Percentiles rank a stretch among this genome's conserved stretches.
Evolutionary conservation across 2,113 vertebrate species (phyloP).

Genomic region (Osmerus mordax): DNA sequence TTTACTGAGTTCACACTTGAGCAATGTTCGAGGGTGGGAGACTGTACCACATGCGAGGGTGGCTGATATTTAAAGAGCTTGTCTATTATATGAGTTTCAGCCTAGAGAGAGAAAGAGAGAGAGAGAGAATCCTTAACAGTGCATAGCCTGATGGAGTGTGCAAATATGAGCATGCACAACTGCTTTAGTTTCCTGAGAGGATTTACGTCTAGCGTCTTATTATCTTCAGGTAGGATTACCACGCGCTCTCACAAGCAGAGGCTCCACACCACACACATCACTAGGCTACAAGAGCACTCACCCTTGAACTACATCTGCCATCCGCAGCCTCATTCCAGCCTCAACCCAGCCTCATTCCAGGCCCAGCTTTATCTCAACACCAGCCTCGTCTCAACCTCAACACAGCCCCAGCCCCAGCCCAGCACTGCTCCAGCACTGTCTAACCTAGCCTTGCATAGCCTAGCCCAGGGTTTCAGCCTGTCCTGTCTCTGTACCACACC

Average conservation of each 20-base stretch:
- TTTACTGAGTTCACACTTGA: slow-evolving; percentile 57
- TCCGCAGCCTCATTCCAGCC: too few species aligned
- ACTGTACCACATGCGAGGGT: neutral
- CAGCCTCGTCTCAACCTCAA: neutral
- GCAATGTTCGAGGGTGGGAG: slow-evolving; percentile 14
- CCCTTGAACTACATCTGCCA: slow-evolving; percentile 14
- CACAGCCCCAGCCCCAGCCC: slow-evolving; percentile 4
- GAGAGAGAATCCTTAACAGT: slow-evolving; percentile 40
- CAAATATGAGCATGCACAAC: slow-evolving; percentile 52
- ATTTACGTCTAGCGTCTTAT: slow-evolving; percentile 59
- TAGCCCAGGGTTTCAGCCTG: too few species aligned
- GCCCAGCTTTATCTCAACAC: too few species aligned
- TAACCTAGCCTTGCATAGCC: too few species aligned
- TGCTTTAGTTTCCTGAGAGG: slow-evolving; percentile 53
- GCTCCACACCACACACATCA: slow-evolving; percentile 59
- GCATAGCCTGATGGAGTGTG: slow-evolving; percentile 41
- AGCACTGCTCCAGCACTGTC: neutral
- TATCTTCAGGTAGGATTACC: slow-evolving; percentile 59
- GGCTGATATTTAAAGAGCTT: slow-evolving; percentile 43
- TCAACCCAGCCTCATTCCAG: too few species aligned
- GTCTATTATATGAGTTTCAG: slow-evolving; percentile 43
- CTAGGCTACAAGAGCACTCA: slow-evolving; percentile 39
- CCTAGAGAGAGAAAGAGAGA: neutral
- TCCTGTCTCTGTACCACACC: too few species aligned
- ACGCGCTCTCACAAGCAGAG: slow-evolving; percentile 45